These are phyloP conservation scores for Drosophila elegans DNA, from an alignment of 1,140 invertebrate genomes.

Conservation along the genomic window DNA sequence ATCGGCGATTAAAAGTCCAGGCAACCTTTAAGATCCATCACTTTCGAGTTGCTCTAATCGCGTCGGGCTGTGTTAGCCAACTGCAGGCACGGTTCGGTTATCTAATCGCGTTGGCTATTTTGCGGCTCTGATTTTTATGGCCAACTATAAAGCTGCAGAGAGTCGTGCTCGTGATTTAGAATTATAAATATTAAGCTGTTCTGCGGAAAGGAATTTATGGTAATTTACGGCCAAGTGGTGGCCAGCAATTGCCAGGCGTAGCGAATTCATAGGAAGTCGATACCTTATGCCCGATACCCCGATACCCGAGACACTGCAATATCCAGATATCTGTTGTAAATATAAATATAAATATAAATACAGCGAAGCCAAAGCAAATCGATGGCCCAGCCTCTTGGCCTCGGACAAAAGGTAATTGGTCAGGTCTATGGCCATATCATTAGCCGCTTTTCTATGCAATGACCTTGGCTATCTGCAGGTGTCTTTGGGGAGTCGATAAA, in stretches of 20 bases:
- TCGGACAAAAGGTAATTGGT: slow-evolving; percentile 46
- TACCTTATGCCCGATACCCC: not conserved
- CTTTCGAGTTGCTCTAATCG: slow-evolving; percentile 27
- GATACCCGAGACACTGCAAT: too few species aligned
- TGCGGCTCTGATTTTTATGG: slow-evolving; percentile 40
- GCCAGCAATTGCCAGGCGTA: slow-evolving; percentile 19
- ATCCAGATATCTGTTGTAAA: too few species aligned
- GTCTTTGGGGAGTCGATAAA: slow-evolving; percentile 56
- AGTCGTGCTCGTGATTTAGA: slow-evolving; percentile 52
- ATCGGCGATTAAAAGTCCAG: slow-evolving; percentile 15
- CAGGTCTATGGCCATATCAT: slow-evolving; percentile 43
- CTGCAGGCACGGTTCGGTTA: slow-evolving; percentile 12
- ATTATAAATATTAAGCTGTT: slow-evolving; percentile 32
- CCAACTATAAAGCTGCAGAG: slow-evolving; percentile 25
- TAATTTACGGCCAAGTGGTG: slow-evolving; percentile 47
- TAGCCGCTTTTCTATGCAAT: slow-evolving; percentile 50
- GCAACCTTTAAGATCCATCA: slow-evolving; percentile 25
- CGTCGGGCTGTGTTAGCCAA: not conserved
- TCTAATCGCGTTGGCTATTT: slow-evolving; percentile 33
- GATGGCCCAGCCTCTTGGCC: slow-evolving; percentile 21
- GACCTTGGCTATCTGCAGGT: slow-evolving; percentile 67
- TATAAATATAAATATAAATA: too few species aligned
- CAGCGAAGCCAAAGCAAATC: not conserved
- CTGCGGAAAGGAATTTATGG: slow-evolving; percentile 47
- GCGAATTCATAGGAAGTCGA: slow-evolving; percentile 43